phyloP scores from a whole-genome alignment of 2,797 vertebrate genomes.

The Brachyrhaphis roseni region DNA sequence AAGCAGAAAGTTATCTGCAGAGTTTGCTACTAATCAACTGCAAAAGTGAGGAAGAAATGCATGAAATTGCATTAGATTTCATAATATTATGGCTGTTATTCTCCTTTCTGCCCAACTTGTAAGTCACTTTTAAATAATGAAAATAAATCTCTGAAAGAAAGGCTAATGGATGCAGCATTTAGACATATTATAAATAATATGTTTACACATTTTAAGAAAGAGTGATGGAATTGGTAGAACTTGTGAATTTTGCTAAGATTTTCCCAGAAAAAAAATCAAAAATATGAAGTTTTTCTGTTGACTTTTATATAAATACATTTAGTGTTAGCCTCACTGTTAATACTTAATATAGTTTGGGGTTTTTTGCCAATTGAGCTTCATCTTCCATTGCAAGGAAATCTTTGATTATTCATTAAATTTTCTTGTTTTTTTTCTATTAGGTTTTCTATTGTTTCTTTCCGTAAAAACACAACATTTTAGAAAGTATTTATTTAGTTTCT shows the following conservation, averaged over 20 bases:
- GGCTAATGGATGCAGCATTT: background rate
- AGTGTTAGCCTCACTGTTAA: background rate
- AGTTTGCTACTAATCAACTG: background rate
- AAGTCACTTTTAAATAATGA: constrained; percentile 18
- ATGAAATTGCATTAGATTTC: background rate
- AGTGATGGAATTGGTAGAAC: background rate
- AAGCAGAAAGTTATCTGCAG: background rate
- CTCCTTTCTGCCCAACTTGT: constrained; percentile 18
- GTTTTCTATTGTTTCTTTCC: too few relatives aligned
- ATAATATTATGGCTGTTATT: constrained; percentile 10
- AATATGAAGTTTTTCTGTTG: background rate
- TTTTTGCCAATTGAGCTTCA: background rate
- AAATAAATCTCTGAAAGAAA: background rate
- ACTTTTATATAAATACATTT: too few relatives aligned
- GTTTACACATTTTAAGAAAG: background rate
- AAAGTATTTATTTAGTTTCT: too few relatives aligned
- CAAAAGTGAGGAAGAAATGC: background rate
- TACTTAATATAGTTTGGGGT: background rate
- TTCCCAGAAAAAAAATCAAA: background rate
- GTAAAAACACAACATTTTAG: too few relatives aligned
- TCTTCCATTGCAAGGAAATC: background rate
- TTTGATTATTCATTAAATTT: background rate
- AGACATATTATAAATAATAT: background rate
- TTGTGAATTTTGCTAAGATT: background rate
- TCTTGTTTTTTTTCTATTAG: too few relatives aligned